Base-by-base conservation (phyloP, 2,113 vertebrate species). In the Eulemur rufifrons region DNA sequence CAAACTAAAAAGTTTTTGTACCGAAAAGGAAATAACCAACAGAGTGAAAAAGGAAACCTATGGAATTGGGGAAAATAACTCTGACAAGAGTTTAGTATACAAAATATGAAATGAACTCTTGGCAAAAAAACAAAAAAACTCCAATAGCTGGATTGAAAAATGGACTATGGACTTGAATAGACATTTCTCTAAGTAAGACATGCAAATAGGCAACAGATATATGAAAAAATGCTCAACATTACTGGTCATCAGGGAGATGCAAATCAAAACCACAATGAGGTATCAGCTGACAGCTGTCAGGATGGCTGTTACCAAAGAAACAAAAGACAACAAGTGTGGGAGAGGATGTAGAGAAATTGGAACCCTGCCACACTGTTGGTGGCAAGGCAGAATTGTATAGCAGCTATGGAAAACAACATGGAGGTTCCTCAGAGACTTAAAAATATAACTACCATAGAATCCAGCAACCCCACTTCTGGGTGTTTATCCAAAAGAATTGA, bases 331-430 rank as follows among this genome's bases (percentile, higher is more conserved):
- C 61, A 39, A n/a, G 32, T 32, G 12, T 17, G 85, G 56, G 42
- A 8, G 74, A 63, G 45, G 54, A 54, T 18, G 6, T 42, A 3
- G 25, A 61, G 42, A 74, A 15, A 34, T 21, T 15, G 14, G 37
- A 27, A 32, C 5, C 32, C 25, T 23, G 42, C 25, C 25, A 63
- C 25, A 32, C 6, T 1, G 0, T n/a, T 50, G 0, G 21, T 6
- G 23, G 34, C 7, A 54, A 39, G 8, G 18, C 32, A 11, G 32
- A 25, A 7, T 34, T 27, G n/a, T 76, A 8, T 6, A 42, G 11
- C 14, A 27, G 47, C 34, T 32, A 1, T 25, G 18, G 25, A 23
- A 63, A 84, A 12, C 10, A 59, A 8, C 42, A 34, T 42, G 34
- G 52, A 59, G 52, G 5, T 5, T 59, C 5, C 29, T n/a, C 20